These are phyloP conservation scores for Ditula angustiorana DNA, from an alignment of 2,888 invertebrate species.

Conservation along the genomic window DNA sequence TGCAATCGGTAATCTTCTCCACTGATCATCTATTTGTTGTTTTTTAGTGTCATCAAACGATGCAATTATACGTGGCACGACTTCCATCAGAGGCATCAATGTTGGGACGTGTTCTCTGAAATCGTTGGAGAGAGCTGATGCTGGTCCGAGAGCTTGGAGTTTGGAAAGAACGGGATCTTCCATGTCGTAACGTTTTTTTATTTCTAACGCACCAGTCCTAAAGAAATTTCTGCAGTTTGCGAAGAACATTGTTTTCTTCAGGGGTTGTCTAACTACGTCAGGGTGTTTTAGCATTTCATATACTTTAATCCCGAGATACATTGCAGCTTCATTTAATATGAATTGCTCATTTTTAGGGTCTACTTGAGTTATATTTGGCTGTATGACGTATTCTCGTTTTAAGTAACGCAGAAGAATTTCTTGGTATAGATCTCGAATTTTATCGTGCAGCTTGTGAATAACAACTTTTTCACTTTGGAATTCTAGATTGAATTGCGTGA, in stretches of 20 bases:
- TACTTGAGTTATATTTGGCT: constrained; percentile 29
- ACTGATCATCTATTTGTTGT: neutral
- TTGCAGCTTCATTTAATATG: constrained; percentile 26
- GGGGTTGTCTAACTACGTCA: no score
- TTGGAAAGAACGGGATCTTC: no score
- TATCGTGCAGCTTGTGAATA: constrained; percentile 35
- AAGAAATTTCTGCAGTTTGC: no score
- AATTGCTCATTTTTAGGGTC: constrained; percentile 29
- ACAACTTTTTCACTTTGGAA: constrained; percentile 42
- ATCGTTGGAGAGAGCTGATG: neutral
- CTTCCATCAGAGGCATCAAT: neutral
- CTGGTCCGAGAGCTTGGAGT: no score
- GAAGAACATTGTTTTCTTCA: no score
- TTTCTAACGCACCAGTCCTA: no score
- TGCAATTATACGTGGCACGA: neutral
- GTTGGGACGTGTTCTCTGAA: neutral
- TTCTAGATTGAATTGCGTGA: constrained; percentile 42
- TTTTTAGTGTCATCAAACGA: neutral
- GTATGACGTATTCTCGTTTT: constrained; percentile 35
- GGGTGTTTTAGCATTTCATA: no score
- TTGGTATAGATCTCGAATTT: constrained; percentile 30
- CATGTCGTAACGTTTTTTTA: no score
- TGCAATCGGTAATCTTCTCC: neutral
- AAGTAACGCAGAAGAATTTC: constrained; percentile 36
- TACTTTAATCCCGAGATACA: constrained; percentile 38